Evolutionary conservation across 2,888 invertebrate genomes (phyloP).

Genomic region (Linnaemya vulpina): DNA sequence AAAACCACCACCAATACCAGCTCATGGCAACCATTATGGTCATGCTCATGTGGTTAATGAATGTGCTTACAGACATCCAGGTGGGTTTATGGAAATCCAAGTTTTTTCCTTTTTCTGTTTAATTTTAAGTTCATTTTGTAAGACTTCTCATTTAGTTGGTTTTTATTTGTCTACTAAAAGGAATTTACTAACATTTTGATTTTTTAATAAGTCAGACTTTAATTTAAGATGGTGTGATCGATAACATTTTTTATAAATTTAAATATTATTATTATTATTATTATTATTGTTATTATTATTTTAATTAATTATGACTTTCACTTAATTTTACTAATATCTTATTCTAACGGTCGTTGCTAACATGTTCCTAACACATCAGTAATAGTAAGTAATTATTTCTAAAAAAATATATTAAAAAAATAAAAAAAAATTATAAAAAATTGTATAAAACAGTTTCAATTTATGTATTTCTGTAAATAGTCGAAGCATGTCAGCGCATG

Average conservation of each 20-base stretch:
- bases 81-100: slow-evolving; percentile 76
- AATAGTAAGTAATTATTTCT: slow-evolving; percentile 67
- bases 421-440: not conserved
- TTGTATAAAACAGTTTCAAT: not conserved
- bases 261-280: not conserved
- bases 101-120: slow-evolving; percentile 64
- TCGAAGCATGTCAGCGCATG: slow-evolving; percentile 32
- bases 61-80: slow-evolving; percentile 83
- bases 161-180: slow-evolving; percentile 28
- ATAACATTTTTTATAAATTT: too few species aligned
- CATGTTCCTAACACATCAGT: slow-evolving; percentile 61
- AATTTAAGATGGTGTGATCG: not conserved
- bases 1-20: slow-evolving; percentile 86
- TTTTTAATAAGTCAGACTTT: not conserved
- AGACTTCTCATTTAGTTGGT: slow-evolving; percentile 16
- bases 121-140: slow-evolving; percentile 54
- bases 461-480: not conserved
- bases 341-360: slow-evolving; percentile 51
- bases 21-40: slow-evolving; percentile 80
- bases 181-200: not conserved
- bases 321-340: slow-evolving; percentile 49
- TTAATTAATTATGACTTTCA: slow-evolving; percentile 35
- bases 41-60: slow-evolving; percentile 79
- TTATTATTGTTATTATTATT: slow-evolving; percentile 49
- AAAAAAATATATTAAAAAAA: slow-evolving; percentile 4